These are phyloP conservation scores for Scaptomyza tumidula DNA, from an alignment of 2,888 invertebrate species.

Conservation along the genomic window DNA sequence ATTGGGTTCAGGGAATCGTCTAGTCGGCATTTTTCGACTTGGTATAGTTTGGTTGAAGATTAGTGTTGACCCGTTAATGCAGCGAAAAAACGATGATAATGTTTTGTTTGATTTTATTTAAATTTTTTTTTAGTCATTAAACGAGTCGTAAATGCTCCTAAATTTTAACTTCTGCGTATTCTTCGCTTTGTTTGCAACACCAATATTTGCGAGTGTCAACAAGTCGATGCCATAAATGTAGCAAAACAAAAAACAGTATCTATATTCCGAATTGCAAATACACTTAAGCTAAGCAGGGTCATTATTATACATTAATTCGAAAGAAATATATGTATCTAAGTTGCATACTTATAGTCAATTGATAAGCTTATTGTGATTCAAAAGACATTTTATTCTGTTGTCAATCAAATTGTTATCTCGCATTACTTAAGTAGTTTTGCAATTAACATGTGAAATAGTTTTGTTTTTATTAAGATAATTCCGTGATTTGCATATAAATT, in stretches of 20 bases:
- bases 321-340: not conserved
- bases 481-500: not conserved
- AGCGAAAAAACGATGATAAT: conserved; percentile 34
- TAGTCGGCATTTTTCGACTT: too few relatives aligned
- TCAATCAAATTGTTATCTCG: not conserved
- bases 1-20: too few relatives aligned
- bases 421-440: not conserved
- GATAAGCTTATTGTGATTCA: conserved; percentile 11
- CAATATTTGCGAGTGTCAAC: conserved; percentile 41
- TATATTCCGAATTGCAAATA: conserved; percentile 4
- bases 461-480: not conserved
- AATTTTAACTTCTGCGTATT: conserved; percentile 13
- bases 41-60: conserved; percentile 35
- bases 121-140: conserved; percentile 48
- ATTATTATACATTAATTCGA: not conserved
- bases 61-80: conserved; percentile 35
- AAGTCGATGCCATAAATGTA: conserved; percentile 35
- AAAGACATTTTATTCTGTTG: not conserved
- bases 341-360: not conserved
- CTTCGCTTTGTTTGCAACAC: conserved; percentile 26
- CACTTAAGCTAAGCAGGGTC: conserved; percentile 12
- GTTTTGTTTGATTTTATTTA: conserved; percentile 26
- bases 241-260: conserved; percentile 10
- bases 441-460: not conserved
- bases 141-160: conserved; percentile 7